These are phyloP conservation scores for Rhinophrynus dorsalis DNA, from an alignment of 2,797 vertebrate genomes.

Conservation along the genomic window DNA sequence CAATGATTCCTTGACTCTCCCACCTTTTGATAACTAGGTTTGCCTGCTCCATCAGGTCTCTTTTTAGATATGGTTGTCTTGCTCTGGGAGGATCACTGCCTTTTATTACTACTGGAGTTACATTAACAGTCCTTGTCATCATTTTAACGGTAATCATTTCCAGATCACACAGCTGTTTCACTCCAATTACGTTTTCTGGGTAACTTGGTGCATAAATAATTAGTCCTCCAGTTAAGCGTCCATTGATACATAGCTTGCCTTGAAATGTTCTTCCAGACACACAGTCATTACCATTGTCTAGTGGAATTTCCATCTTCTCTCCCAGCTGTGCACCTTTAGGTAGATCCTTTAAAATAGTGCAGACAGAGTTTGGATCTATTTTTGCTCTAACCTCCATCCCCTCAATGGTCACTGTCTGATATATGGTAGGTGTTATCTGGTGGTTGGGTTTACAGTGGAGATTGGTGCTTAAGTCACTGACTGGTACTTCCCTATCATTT, in stretches of 20 bases:
- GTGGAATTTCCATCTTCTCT: background rate
- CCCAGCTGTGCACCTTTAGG: background rate
- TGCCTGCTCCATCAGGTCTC: background rate
- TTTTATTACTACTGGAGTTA: conserved; percentile 4
- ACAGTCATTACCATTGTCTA: background rate
- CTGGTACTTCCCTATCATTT: too few species aligned
- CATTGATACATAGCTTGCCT: background rate
- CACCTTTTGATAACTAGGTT: background rate
- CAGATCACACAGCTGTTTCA: conserved; percentile 8
- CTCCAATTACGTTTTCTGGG: background rate
- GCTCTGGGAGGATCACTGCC: background rate
- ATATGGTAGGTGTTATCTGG: background rate
- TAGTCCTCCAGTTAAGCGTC: background rate
- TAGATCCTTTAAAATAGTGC: background rate
- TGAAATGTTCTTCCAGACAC: background rate
- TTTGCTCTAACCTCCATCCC: background rate
- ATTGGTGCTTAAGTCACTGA: too few species aligned
- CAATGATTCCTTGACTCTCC: background rate
- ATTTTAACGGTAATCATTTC: background rate
- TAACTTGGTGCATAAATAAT: background rate
- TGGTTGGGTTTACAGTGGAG: background rate
- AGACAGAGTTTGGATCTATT: background rate
- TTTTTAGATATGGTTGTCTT: background rate
- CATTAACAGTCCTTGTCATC: background rate
- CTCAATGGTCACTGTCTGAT: background rate